Conservation (phyloP, 2,113 vertebrate species). For the Chlorocebus sabaeus region DNA sequence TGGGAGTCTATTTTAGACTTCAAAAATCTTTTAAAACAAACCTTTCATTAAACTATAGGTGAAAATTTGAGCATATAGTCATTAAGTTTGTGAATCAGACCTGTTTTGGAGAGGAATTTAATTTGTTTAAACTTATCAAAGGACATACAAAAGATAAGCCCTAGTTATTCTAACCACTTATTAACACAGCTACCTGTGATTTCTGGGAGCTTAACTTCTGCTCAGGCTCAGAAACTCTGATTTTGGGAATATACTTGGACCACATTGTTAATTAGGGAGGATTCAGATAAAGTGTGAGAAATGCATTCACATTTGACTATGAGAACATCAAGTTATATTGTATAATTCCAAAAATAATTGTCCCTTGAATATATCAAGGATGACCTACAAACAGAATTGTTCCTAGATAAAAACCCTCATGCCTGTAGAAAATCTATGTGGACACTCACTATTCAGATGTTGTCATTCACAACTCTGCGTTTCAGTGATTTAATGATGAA, state of each 20-base stretch:
- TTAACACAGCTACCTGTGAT: neutral
- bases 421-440: neutral
- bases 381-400: neutral
- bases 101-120: neutral
- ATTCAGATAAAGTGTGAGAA: neutral
- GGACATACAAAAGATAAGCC: too few species aligned
- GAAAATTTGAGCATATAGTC: neutral
- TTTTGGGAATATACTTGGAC: neutral
- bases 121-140: neutral
- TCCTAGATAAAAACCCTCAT: neutral
- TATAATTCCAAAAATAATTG: neutral
- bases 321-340: neutral
- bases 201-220: neutral
- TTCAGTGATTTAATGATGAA: neutral
- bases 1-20: neutral
- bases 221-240: neutral
- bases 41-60: neutral
- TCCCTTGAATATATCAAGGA: neutral
- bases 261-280: neutral
- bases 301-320: neutral
- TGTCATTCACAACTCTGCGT: neutral
- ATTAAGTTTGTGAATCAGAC: neutral
- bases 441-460: neutral
- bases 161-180: neutral
- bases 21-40: neutral